These are phyloP conservation scores for Neodiprion virginianus DNA, from an alignment of 1,140 invertebrate species.

Conservation along the genomic window DNA sequence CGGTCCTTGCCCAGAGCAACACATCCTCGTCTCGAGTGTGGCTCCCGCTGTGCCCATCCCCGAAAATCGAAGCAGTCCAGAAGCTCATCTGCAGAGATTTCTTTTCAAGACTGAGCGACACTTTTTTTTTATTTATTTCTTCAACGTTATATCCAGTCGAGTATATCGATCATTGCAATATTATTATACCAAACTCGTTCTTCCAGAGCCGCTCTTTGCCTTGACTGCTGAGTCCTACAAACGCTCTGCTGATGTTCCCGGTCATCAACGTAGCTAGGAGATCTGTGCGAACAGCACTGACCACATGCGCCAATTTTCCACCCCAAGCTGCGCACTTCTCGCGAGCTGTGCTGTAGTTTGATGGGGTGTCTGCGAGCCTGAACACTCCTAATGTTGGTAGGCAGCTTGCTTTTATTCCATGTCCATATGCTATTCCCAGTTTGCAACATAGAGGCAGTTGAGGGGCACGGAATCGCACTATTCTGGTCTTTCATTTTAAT, in stretches of 20 bases:
- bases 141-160: not conserved
- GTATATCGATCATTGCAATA: not conserved
- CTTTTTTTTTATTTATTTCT: constrained; percentile 13
- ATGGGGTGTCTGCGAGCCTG: constrained; percentile 52
- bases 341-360: constrained; percentile 66
- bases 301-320: constrained; percentile 66
- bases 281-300: constrained; percentile 65
- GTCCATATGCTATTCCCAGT: too few species aligned
- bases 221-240: constrained; percentile 64
- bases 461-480: too few species aligned
- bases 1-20: constrained; percentile 60
- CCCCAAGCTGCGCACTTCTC: constrained; percentile 62
- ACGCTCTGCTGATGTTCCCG: constrained; percentile 53
- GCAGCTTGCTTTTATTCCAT: constrained; percentile 58
- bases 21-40: constrained; percentile 63
- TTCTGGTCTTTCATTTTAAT: too few species aligned
- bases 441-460: too few species aligned
- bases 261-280: constrained; percentile 59
- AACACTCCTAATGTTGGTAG: constrained; percentile 68
- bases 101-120: not conserved
- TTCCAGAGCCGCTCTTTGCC: constrained; percentile 51
- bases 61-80: constrained; percentile 67
- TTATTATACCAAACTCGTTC: constrained; percentile 51
- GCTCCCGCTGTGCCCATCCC: constrained; percentile 72
- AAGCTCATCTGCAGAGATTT: constrained; percentile 54